Evolutionary conservation across 2,797 vertebrate genomes (phyloP), one percentile per base, ranked within the genome.

Genomic region (Numenius phaeopus): DNA sequence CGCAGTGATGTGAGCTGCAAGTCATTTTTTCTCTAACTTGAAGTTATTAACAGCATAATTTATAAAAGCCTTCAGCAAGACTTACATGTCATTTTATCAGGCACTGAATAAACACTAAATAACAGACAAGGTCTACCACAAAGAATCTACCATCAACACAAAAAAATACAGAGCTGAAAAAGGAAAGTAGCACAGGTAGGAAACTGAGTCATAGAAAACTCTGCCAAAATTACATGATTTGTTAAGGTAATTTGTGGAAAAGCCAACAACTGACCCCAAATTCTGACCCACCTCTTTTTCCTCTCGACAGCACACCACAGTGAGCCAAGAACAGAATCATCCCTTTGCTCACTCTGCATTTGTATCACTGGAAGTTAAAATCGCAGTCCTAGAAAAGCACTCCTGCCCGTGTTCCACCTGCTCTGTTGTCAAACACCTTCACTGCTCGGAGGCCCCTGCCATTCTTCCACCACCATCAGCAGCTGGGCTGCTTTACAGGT

Each of bases 31-130:
- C 54, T 91, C 37, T 65, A 92, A 85, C 69, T 69, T 30, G 22
- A 87, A 83, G 44, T 78, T 89, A 87, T 92, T 87, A 94, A 89
- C 42, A 91, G 49, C 40, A 67, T 89, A 77, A 85, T 83, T 92
- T 96, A 94, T 54, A 89, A 75, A 80, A 77, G 40, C 81, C n/a
- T 55, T 94, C 87, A 84, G 44, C 32, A 92, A 92, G 81, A 85
- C 44, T 70, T 80, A 64, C 0, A 0, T 83, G 67, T 30, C 64
- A 78, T 91, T 94, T 83, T 87, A 82, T 46, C 49, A 61, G 52
- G 52, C 44, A 64, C 59, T 87, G 59, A 92, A 75, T 66, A 94
- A 92, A 95, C 70, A 73, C 77, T 80, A 80, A 93, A 87, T 64
- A 93, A 71, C 46, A 67, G 67, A 92, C 47, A 37, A 92, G 39